Base-by-base conservation (phyloP, 2,888 invertebrate species). In the Lathronympha strigana region DNA sequence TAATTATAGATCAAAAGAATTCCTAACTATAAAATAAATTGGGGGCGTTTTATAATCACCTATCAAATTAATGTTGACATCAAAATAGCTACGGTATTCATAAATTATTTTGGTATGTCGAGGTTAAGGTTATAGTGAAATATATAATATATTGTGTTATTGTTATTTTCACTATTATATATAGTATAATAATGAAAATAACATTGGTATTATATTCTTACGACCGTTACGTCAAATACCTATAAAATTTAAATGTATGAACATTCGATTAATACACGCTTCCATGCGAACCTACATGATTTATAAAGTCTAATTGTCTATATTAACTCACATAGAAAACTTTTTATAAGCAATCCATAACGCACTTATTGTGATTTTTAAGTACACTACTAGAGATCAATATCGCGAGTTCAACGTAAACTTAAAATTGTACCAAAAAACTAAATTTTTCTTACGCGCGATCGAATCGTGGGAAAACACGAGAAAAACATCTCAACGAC, bases 401-500 rank as follows among this genome's bases (percentile, higher is more conserved):
- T 9, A 43, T n/a, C 38, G 38, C 23, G 11, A 8, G 13, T 43
- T 31, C n/a, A 55, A 40, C 11, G 31, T 50, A 17, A 31, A 23
- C 40, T 43, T 51, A 23, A 60, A 28, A 69, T 66, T 62, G 63
- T 67, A 69, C 72, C 66, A 69, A 72, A 77, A 47, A 70, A 51
- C 69, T 63, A 63, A 70, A 73, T 69, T 67, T 69, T 61, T 60
- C 63, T 55, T 33, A 50, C 13, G 15, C 66, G 69, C 55, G 63
- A 68, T 60, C 55, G 49, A 38, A 17, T 55, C 49, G 49, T 50
- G 25, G 38, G 71, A 75, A 78, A 78, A 71, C 71, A 67, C 72
- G 73, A 74, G 74, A 69, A 75, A 73, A 71, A 75, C 72, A 72
- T 73, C 70, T 76, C 71, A 64, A 63, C 68, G 71, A 73, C 82